Conservation (phyloP, 2,797 vertebrate species). For the Anolis apletophallus region DNA sequence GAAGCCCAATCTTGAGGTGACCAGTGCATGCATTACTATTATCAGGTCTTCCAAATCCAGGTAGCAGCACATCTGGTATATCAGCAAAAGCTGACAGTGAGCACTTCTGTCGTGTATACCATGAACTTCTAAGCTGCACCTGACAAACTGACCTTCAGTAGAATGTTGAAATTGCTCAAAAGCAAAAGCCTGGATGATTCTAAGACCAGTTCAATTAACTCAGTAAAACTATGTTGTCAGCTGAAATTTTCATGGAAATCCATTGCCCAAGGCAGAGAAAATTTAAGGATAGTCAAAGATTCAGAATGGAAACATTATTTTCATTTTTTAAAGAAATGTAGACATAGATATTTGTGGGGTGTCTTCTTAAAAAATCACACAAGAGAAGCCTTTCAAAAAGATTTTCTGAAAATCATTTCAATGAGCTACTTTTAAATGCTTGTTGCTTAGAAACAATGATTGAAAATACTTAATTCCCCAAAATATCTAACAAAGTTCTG, state of each 20-base stretch:
- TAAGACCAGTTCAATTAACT: no score
- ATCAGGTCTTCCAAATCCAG: no score
- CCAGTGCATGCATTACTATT: no score
- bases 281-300: neutral
- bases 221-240: neutral
- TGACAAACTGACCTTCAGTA: no score
- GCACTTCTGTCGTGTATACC: no score
- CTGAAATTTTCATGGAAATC: neutral
- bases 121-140: no score
- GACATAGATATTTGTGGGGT: neutral
- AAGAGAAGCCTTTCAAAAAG: neutral
- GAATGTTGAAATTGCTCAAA: no score
- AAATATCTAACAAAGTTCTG: neutral
- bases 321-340: neutral
- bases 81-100: no score
- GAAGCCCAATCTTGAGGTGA: no score
- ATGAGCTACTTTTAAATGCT: constrained; percentile 17
- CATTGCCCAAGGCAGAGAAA: neutral
- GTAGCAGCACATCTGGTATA: no score
- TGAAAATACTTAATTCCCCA: neutral
- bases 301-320: neutral
- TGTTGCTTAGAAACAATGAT: constrained; percentile 5
- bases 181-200: no score
- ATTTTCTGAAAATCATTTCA: constrained; percentile 31
- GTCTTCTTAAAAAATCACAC: neutral